Evolutionary conservation across 35 echinoderm and acorn worm species (phyloP).

Genomic region (Strongylocentrotus purpuratus): DNA sequence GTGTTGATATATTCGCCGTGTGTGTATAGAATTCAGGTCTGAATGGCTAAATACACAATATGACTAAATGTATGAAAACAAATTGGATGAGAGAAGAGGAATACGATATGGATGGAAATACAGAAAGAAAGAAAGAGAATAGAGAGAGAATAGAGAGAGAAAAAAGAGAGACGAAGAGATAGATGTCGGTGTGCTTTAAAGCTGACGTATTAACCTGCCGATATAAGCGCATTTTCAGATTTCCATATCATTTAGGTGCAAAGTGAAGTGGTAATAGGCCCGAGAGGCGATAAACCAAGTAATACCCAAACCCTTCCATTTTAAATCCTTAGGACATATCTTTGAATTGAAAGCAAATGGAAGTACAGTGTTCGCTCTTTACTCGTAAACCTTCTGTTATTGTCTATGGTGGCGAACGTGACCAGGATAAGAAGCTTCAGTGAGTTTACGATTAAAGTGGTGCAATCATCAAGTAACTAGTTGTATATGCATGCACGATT

Average conservation of each 20-base stretch:
- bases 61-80: too few relatives aligned
- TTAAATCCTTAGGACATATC: not conserved
- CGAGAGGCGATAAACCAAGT: not conserved
- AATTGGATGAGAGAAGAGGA: too few relatives aligned
- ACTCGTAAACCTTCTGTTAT: not conserved
- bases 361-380: not conserved
- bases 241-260: conserved; percentile 23
- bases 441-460: too few relatives aligned
- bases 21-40: too few relatives aligned
- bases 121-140: not conserved
- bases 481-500: too few relatives aligned
- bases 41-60: too few relatives aligned
- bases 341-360: not conserved
- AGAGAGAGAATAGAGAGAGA: not conserved
- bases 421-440: too few relatives aligned
- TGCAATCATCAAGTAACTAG: too few relatives aligned
- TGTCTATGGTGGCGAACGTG: not conserved
- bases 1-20: too few relatives aligned
- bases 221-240: conserved; percentile 54
- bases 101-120: too few relatives aligned
- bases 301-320: not conserved
- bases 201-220: conserved; percentile 42
- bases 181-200: conserved; percentile 16
- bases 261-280: conserved; percentile 1
- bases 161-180: not conserved